Evolutionary conservation across 1,140 invertebrate genomes (phyloP).

Genomic region (Phthorimaea operculella): DNA sequence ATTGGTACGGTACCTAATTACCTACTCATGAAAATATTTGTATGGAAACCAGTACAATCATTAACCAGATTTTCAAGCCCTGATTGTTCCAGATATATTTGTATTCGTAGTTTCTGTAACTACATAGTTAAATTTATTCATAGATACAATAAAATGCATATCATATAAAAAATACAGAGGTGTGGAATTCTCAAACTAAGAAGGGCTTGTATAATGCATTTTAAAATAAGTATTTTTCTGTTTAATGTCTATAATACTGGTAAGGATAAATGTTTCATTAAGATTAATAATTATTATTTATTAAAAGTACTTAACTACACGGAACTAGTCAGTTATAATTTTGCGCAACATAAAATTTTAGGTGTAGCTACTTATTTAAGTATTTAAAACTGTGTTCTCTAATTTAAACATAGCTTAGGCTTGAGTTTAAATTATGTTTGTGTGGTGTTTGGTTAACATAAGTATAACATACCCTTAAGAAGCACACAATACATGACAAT

Average conservation of each 20-base stretch:
- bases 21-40: too few species aligned
- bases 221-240: constrained; percentile 48
- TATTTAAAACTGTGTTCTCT: constrained; percentile 64
- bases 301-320: constrained; percentile 69
- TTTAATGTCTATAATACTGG: constrained; percentile 49
- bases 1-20: too few species aligned
- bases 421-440: constrained; percentile 62
- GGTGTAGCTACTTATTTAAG: constrained; percentile 46
- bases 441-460: constrained; percentile 64
- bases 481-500: constrained; percentile 38
- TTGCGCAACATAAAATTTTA: constrained; percentile 66
- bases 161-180: constrained; percentile 27
- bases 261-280: constrained; percentile 64
- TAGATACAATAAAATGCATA: constrained; percentile 45
- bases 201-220: constrained; percentile 54
- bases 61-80: background rate
- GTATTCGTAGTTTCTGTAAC: constrained; percentile 48
- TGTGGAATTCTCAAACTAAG: constrained; percentile 24
- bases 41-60: too few species aligned
- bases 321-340: constrained; percentile 68
- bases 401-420: constrained; percentile 61
- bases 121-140: constrained; percentile 57
- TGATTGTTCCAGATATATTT: constrained; percentile 25
- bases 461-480: constrained; percentile 43
- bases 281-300: constrained; percentile 59